phyloP scores from a whole-genome alignment of 2,888 invertebrate species.

The Drosophila limbata region DNA sequence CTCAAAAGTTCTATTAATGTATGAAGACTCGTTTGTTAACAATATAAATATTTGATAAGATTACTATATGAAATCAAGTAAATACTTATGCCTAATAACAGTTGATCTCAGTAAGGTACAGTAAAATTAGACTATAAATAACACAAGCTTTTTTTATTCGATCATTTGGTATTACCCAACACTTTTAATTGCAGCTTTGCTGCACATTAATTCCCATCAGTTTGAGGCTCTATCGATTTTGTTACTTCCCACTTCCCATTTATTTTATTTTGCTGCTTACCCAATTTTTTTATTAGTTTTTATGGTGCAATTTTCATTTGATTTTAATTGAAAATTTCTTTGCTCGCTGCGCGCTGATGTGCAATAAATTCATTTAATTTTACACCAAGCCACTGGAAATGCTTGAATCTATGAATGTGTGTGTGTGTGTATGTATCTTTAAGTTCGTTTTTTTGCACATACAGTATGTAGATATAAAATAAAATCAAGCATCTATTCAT shows the following conservation, averaged over 20 bases:
- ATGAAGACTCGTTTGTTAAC: slow-evolving; percentile 7
- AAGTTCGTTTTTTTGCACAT: slow-evolving; percentile 14
- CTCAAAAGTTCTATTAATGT: not conserved
- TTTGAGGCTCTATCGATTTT: slow-evolving; percentile 31
- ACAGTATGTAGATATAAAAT: slow-evolving; percentile 21
- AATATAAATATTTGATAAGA: slow-evolving; percentile 43
- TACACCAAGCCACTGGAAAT: slow-evolving; percentile 19
- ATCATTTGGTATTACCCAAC: slow-evolving; percentile 8
- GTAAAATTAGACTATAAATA: slow-evolving; percentile 1
- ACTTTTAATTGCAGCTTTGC: slow-evolving; percentile 9
- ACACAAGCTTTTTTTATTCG: slow-evolving; percentile 1
- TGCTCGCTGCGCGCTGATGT: slow-evolving; percentile 36
- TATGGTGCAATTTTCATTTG: slow-evolving; percentile 30
- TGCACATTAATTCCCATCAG: slow-evolving; percentile 14
- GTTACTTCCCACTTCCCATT: slow-evolving; percentile 48
- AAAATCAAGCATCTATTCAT: slow-evolving; percentile 48
- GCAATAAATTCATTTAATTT: slow-evolving; percentile 45
- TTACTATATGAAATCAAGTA: slow-evolving; percentile 16
- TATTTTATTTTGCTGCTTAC: slow-evolving; percentile 32
- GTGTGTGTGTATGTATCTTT: not conserved
- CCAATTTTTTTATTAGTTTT: slow-evolving; percentile 39
- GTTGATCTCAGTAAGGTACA: not conserved
- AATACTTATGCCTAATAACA: slow-evolving; percentile 2
- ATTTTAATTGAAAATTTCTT: slow-evolving; percentile 46
- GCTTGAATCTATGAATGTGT: not conserved